Conservation (phyloP, 2,797 vertebrate species). For the Chiloscyllium punctatum region DNA sequence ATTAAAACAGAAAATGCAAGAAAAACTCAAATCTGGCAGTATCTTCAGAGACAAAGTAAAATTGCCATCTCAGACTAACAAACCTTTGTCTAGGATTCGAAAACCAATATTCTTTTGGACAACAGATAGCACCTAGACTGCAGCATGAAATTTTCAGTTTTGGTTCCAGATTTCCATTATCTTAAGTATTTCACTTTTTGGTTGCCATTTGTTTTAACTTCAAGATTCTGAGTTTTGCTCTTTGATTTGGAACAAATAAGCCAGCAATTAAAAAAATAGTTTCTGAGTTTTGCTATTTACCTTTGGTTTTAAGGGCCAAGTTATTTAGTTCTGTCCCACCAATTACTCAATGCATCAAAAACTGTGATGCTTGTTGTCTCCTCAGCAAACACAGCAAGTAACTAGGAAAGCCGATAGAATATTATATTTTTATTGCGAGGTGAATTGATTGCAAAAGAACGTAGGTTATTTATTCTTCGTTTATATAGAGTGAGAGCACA, state of each 20-base stretch:
- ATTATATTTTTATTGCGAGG: neutral
- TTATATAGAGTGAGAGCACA: no score
- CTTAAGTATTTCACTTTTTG: neutral
- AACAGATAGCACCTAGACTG: neutral
- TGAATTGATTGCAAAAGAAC: neutral
- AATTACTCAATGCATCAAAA: neutral
- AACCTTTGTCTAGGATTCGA: neutral
- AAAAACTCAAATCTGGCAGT: neutral
- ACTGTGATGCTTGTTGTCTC: neutral
- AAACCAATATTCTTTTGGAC: neutral
- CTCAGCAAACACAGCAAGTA: neutral
- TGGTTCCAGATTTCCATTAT: neutral
- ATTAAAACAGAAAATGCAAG: neutral
- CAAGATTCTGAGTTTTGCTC: neutral
- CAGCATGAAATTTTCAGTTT: neutral
- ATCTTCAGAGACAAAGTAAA: neutral
- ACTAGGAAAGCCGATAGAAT: no score
- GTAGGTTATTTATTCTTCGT: no score
- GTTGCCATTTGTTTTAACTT: neutral
- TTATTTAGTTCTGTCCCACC: neutral
- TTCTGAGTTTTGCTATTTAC: neutral
- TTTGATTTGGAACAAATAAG: neutral
- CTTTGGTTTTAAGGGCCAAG: neutral
- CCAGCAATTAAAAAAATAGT: neutral
- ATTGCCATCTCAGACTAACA: neutral